These are phyloP conservation scores for Drosophila incognita DNA, from an alignment of 2,888 invertebrate genomes.

Conservation along the genomic window DNA sequence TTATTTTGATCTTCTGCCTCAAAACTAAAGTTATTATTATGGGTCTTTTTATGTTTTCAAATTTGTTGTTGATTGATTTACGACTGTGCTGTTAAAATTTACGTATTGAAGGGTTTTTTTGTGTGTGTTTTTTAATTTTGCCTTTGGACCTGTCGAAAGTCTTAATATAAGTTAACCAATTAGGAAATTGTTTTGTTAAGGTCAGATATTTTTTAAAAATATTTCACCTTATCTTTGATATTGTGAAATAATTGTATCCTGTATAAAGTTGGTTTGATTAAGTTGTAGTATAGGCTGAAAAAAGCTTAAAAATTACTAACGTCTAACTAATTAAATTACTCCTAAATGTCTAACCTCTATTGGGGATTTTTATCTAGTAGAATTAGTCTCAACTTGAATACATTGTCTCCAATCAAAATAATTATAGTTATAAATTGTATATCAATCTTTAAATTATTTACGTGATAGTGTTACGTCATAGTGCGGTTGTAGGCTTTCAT, in stretches of 20 bases:
- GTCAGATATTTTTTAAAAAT: not conserved
- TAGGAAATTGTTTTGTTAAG: not conserved
- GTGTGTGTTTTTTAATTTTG: constrained; percentile 1
- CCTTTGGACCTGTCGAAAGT: not conserved
- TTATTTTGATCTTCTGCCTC: constrained; percentile 6
- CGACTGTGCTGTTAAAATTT: constrained; percentile 21
- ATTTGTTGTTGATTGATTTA: constrained; percentile 45
- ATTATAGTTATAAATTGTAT: not conserved
- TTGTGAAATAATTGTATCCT: not conserved
- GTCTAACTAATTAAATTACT: not conserved
- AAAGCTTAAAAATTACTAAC: not conserved
- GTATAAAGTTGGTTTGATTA: not conserved
- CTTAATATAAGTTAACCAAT: not conserved
- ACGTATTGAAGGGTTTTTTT: constrained; percentile 18
- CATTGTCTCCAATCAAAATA: not conserved
- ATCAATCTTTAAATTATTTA: not conserved
- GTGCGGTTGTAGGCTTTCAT: not conserved
- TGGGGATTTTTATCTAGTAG: not conserved
- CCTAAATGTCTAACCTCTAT: not conserved
- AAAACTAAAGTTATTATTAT: constrained; percentile 18
- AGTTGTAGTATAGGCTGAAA: not conserved
- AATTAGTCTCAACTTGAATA: not conserved
- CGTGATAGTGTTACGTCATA: not conserved
- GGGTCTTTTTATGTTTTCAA: constrained; percentile 10
- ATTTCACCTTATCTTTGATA: not conserved